Percentiles rank a stretch among this genome's conserved stretches.
Conservation (phyloP, 2,113 vertebrate genomes). For the Copsychus sechellarum region DNA sequence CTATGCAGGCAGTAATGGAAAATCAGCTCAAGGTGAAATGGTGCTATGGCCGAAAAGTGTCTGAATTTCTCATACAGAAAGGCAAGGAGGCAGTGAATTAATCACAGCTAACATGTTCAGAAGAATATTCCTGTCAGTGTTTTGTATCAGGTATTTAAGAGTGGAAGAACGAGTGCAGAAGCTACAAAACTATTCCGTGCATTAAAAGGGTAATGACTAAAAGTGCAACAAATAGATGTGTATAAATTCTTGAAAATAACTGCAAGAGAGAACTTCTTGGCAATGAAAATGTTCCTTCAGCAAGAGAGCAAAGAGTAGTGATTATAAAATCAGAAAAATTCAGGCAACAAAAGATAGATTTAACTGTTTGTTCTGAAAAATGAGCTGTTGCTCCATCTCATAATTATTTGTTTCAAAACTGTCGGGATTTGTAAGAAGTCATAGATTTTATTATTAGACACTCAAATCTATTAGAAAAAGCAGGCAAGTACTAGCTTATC, state of each 20-base stretch:
- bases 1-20: not conserved
- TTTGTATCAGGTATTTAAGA: not conserved
- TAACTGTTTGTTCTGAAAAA: not conserved
- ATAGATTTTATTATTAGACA: not conserved
- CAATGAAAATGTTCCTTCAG: not conserved
- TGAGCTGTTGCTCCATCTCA: rapidly evolving
- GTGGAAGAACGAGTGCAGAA: not conserved
- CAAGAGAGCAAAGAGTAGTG: not conserved
- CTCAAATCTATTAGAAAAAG: not conserved
- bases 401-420: not conserved
- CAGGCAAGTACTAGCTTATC: not conserved
- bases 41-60: not conserved
- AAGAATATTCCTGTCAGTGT: not conserved
- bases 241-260: not conserved
- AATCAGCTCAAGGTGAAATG: not conserved
- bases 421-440: not conserved
- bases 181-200: not conserved
- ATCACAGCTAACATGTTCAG: not conserved
- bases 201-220: not conserved
- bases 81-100: not conserved
- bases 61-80: not conserved
- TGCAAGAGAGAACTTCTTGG: not conserved
- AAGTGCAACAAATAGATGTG: not conserved
- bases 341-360: not conserved
- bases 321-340: not conserved